Evolutionary conservation across 2,113 vertebrate species (phyloP).

Genomic region (Sardina pilchardus): DNA sequence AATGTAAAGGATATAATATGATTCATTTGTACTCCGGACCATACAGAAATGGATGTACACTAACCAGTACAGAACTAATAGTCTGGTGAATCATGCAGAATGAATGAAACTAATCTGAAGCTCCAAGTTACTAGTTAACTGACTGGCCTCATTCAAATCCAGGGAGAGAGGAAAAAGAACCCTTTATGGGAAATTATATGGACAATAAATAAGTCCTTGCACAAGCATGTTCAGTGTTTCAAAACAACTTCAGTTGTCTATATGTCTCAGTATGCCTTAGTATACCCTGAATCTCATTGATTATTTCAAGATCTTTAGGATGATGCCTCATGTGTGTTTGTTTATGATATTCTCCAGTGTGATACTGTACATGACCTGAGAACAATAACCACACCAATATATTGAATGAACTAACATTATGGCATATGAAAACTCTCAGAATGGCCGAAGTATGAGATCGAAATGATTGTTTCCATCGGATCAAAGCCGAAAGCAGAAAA

Average conservation of each 20-base stretch:
- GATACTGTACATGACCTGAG: not conserved
- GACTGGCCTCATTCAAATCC: not conserved
- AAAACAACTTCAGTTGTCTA: not conserved
- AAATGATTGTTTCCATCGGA: slow-evolving; percentile 47
- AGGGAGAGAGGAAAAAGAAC: not conserved
- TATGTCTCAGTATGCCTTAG: not conserved
- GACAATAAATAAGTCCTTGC: not conserved
- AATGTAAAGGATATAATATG: not conserved
- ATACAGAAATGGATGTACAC: not conserved
- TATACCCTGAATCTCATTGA: not conserved
- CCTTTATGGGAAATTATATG: not conserved
- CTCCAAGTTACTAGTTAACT: not conserved
- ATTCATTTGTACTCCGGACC: not conserved
- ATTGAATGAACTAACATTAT: not conserved
- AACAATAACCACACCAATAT: not conserved
- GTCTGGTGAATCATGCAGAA: not conserved
- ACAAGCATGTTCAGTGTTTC: not conserved
- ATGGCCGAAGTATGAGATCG: slow-evolving; percentile 62
- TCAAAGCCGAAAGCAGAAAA: slow-evolving; percentile 25
- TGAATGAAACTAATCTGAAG: not conserved
- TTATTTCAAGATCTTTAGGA: not conserved
- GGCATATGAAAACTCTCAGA: slow-evolving; percentile 48
- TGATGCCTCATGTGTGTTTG: not conserved
- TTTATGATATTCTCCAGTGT: not conserved
- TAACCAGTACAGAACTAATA: not conserved